phyloP scores from a whole-genome alignment of 2,113 vertebrate genomes.

The Steatornis caripensis region DNA sequence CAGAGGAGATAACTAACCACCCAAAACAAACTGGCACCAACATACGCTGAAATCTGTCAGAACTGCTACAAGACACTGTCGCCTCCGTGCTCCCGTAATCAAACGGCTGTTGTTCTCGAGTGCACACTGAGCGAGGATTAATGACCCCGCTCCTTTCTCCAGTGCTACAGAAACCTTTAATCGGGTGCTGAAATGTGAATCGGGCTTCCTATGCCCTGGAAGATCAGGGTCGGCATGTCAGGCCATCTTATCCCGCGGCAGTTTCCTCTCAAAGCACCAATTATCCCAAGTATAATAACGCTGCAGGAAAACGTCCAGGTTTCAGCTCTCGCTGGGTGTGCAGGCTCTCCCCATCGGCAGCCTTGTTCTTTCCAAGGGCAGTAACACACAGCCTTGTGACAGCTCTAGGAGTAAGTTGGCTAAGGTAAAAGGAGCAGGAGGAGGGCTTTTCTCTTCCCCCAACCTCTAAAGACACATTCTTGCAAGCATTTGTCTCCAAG shows the following conservation, averaged over 20 bases:
- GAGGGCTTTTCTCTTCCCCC: background rate
- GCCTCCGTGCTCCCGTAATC: background rate
- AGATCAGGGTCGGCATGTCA: background rate
- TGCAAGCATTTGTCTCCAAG: background rate
- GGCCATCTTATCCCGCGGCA: too few relatives aligned
- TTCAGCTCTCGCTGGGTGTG: background rate
- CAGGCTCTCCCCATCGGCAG: background rate
- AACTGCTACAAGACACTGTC: background rate
- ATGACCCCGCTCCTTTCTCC: background rate
- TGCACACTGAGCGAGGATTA: background rate
- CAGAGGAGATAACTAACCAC: background rate
- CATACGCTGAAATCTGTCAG: background rate
- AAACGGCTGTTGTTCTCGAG: background rate
- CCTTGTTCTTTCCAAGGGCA: background rate
- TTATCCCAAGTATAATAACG: rapidly evolving
- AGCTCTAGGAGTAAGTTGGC: too few relatives aligned
- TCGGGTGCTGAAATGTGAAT: background rate
- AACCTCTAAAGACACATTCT: background rate
- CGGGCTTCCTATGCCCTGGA: background rate
- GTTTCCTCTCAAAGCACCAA: background rate
- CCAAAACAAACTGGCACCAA: background rate
- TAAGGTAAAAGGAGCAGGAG: rapidly evolving
- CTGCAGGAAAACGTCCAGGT: background rate
- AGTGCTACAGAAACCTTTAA: background rate
- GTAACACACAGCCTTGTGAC: too few relatives aligned